These are phyloP conservation scores for Himalopsyche anomala DNA, from an alignment of 2,888 invertebrate species.

Conservation along the genomic window DNA sequence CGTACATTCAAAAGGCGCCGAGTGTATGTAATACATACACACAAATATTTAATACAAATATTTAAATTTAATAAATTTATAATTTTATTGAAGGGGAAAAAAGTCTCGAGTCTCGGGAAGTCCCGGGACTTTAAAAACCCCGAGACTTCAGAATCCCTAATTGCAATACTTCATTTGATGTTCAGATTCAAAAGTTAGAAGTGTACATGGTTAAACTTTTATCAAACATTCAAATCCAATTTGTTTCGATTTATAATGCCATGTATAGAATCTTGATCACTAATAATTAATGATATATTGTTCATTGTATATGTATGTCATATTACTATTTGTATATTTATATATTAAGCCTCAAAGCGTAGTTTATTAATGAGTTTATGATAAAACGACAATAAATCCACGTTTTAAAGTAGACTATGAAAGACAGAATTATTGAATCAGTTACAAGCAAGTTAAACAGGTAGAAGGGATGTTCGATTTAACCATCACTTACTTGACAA, in stretches of 20 bases:
- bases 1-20: no score
- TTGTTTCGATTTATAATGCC: background rate
- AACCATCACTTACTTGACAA: background rate
- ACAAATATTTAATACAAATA: no score
- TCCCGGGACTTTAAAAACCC: no score
- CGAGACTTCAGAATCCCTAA: no score
- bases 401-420: background rate
- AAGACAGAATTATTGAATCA: background rate
- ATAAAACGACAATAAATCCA: constrained; percentile 41
- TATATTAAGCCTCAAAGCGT: background rate
- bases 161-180: no score
- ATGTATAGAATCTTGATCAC: background rate
- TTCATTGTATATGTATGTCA: background rate
- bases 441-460: background rate
- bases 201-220: no score
- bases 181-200: no score
- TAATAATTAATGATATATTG: no score
- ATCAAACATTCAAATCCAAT: background rate
- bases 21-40: no score
- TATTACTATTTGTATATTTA: constrained; percentile 39
- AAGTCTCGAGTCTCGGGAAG: no score
- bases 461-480: background rate
- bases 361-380: constrained; percentile 42
- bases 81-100: no score
- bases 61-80: no score